Conservation (phyloP, 2,113 vertebrate species). For the Ceyx melanurus region DNA sequence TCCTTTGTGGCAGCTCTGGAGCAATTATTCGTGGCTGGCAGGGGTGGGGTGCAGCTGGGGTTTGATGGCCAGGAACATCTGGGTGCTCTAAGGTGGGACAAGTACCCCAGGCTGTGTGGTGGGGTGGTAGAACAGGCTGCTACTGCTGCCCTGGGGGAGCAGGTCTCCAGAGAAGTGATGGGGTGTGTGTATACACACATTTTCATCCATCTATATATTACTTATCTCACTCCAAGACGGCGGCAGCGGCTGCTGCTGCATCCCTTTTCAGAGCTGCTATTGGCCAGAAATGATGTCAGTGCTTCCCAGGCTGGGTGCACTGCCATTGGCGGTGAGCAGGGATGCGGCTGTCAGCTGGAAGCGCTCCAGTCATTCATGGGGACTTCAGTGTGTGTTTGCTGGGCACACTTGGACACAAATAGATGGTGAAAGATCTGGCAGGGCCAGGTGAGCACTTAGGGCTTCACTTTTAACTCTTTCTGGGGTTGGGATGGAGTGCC, state of each 20-base stretch:
- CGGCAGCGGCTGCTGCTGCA: constrained; percentile 76
- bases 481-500: neutral
- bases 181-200: constrained; percentile 6
- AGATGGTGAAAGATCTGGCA: constrained; percentile 10
- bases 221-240: constrained; percentile 66
- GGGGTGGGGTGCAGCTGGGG: constrained; percentile 40
- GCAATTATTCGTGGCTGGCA: neutral
- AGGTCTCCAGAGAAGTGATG: neutral
- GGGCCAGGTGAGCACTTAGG: constrained; percentile 37
- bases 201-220: constrained; percentile 62
- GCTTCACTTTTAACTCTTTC: constrained; percentile 66
- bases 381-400: constrained; percentile 67
- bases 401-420: constrained; percentile 47
- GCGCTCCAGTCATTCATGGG: constrained; percentile 90
- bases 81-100: neutral
- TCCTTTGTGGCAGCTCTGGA: constrained; percentile 47
- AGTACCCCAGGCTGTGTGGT: neutral
- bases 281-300: constrained; percentile 97
- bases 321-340: constrained; percentile 82
- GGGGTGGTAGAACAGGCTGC: neutral
- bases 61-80: neutral
- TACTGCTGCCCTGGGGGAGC: neutral
- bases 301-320: constrained; percentile 79
- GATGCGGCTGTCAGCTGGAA: constrained; percentile 85
- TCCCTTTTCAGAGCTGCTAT: constrained; percentile 79